phyloP scores from a whole-genome alignment of 2,113 vertebrate genomes.

The Lepidothrix coronata region DNA sequence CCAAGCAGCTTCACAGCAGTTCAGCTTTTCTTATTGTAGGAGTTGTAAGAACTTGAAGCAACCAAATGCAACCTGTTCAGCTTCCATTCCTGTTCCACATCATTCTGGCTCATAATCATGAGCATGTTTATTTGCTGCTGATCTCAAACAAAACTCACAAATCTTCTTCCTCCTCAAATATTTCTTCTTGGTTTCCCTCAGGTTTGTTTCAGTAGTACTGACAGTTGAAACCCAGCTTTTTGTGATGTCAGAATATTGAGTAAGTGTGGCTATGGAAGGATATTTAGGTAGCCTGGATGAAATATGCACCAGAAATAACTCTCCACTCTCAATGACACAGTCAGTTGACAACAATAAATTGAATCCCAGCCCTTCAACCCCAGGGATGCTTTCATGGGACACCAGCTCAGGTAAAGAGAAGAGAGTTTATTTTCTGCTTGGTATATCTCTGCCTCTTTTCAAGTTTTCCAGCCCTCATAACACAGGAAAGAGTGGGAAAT shows the following conservation, averaged over 20 bases:
- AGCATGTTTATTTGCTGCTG: neutral
- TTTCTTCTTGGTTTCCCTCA: neutral
- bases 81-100: neutral
- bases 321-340: neutral
- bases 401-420: neutral
- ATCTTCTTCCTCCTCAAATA: neutral
- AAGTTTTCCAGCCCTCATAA: neutral
- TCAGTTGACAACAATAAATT: neutral
- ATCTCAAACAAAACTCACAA: neutral
- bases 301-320: neutral
- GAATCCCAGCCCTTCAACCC: neutral
- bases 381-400: neutral
- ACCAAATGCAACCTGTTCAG: neutral
- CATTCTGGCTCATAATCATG: neutral
- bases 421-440: neutral
- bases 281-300: neutral
- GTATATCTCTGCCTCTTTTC: neutral
- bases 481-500: neutral
- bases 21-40: neutral
- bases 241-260: neutral
- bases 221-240: neutral
- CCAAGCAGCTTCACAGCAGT: neutral
- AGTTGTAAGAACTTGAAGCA: neutral
- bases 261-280: neutral
- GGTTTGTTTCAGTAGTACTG: neutral